Evolutionary conservation across 2,113 vertebrate genomes (phyloP), one percentile per base, ranked within the genome.

Genomic region (Hemichromis elongatus): DNA sequence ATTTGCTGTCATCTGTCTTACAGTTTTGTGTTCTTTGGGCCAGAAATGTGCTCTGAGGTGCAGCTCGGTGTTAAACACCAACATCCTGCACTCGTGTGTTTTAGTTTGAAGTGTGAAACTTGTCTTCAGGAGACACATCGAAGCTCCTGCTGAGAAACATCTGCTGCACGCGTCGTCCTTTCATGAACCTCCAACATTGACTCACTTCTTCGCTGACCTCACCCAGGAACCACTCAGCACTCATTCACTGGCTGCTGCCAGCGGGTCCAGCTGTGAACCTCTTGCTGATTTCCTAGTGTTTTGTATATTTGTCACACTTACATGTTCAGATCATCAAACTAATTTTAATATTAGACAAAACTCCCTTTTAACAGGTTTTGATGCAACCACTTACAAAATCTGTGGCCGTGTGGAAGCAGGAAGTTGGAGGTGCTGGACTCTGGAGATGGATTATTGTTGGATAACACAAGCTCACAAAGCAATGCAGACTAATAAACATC

Each of bases 201-300:
- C 21, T 26, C 66, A 16, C 21, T 5, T 70, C 66, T 45, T 70
- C 0, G 1, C 37, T 26, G 66, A 70, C 66, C 21, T 70, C 37
- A 0, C 1, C 3, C 13, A 45, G 66, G 37, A 45, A 26, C 13
- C n/a, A 26, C 5, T 45, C 21, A 45, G 37, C 5, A 1, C 37
- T 68, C 63, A 14, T 40, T 0, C 37, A 12, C 37, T 6, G 5
- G 56, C 9, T 33, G 56, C 56, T 59, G 9, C 56, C 56, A 0
- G 28, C 56, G 52, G 52, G 21, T 21, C 52, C 52, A 59, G 56
- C 56, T 18, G 56, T 33, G 56, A 3, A 59, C 16, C 56, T 19
- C 57, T 59, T 59, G 28, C 56, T 33, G 16, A 28, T 59, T 59
- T 59, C 26, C 26, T 59, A 30, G 26, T 59, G 0, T 59, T 59